Conservation (phyloP, 2,113 vertebrate species). For the Xyrauchen texanus region DNA sequence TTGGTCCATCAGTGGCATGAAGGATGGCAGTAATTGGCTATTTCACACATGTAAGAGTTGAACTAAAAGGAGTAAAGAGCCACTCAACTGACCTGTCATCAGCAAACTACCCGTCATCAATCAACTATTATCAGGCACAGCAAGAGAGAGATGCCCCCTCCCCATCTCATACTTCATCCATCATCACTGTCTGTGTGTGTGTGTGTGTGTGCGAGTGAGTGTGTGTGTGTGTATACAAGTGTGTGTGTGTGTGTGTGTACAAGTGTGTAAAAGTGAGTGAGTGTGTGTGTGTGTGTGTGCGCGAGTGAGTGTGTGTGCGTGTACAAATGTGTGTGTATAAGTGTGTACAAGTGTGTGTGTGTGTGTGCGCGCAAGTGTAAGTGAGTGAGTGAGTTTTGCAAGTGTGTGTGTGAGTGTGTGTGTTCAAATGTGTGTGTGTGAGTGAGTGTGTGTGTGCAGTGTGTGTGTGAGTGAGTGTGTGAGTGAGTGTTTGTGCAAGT, state of each 20-base stretch:
- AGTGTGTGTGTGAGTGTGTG: no score
- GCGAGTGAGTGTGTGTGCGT: no score
- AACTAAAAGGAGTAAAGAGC: slow-evolving; percentile 93
- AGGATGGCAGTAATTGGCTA: slow-evolving; percentile 94
- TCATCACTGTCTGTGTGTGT: slow-evolving; percentile 54
- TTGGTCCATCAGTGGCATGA: slow-evolving; percentile 92
- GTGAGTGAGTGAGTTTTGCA: no score
- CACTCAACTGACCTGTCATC: slow-evolving; percentile 89
- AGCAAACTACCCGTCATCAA: slow-evolving; percentile 82
- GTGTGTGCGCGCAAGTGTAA: no score
- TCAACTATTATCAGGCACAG: slow-evolving; percentile 94
- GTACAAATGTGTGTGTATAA: no score
- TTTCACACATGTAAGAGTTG: slow-evolving; percentile 97
- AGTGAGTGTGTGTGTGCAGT: no score
- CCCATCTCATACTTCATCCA: slow-evolving; percentile 63
- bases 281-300: no score
- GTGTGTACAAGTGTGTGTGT: no score
- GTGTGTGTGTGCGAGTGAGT: slow-evolving; percentile 33
- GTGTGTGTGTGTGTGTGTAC: no score
- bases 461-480: slow-evolving; percentile 40
- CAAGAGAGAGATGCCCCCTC: slow-evolving; percentile 72
- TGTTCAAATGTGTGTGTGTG: no score
- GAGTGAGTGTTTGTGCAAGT: neutral
- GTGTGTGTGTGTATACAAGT: no score
- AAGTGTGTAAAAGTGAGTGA: no score